phyloP scores from a whole-genome alignment of 2,888 invertebrate genomes.

The Ligdia adustata region DNA sequence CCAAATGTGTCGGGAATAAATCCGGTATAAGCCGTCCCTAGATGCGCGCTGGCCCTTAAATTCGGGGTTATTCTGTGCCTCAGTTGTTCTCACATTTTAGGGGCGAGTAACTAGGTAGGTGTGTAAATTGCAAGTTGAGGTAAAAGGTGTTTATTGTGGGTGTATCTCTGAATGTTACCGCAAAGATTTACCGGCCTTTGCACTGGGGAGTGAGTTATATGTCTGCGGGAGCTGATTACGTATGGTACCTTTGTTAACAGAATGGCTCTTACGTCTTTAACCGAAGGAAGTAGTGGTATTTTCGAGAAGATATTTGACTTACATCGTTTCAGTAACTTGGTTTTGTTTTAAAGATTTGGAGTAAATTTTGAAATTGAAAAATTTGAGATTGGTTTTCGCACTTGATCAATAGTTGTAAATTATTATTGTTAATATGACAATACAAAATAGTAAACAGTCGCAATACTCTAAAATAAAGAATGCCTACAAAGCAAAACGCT shows the following conservation, averaged over 20 bases:
- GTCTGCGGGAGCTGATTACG: neutral
- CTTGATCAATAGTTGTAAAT: too few relatives aligned
- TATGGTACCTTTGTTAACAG: conserved; percentile 2
- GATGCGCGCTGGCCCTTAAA: conserved; percentile 45
- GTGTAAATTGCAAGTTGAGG: conserved; percentile 23
- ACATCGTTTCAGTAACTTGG: too few relatives aligned
- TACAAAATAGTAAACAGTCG: too few relatives aligned
- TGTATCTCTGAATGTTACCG: conserved; percentile 28
- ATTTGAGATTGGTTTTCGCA: too few relatives aligned
- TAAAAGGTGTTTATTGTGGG: conserved; percentile 30
- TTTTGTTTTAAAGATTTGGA: too few relatives aligned
- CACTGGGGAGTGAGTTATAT: conserved; percentile 14
- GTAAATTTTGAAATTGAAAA: too few relatives aligned
- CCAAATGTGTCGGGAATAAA: conserved; percentile 45
- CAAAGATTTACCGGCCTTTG: conserved; percentile 27
- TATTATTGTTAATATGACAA: too few relatives aligned
- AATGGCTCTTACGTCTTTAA: too few relatives aligned
- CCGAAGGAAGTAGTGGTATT: too few relatives aligned
- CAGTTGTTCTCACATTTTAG: conserved; percentile 44
- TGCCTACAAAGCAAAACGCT: too few relatives aligned
- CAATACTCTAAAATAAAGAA: too few relatives aligned
- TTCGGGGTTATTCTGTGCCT: conserved; percentile 31
- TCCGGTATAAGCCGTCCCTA: conserved; percentile 44
- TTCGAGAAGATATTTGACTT: too few relatives aligned
- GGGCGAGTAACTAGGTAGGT: conserved; percentile 32